These are phyloP conservation scores for Dolichopus griseipennis DNA, from an alignment of 2,888 invertebrate genomes.

Conservation along the genomic window DNA sequence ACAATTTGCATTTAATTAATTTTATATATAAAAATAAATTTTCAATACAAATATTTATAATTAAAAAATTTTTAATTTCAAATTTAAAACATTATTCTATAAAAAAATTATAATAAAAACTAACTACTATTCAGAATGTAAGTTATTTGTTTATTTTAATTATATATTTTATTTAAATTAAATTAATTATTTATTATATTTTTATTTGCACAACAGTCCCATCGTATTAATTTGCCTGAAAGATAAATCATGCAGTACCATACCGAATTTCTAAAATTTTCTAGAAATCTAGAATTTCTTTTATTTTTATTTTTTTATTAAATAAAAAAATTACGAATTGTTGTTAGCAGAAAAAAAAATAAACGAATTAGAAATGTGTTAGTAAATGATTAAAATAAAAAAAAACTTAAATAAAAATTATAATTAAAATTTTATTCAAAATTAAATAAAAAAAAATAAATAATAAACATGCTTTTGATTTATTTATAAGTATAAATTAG, in stretches of 20 bases:
- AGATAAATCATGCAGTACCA: conserved; percentile 20
- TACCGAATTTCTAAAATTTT: neutral
- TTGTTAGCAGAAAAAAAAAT: neutral
- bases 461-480: no score
- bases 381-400: neutral
- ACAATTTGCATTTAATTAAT: no score
- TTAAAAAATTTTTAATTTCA: no score
- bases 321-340: neutral
- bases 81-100: neutral
- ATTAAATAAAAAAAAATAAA: no score
- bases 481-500: no score
- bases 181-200: neutral
- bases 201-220: conserved; percentile 19
- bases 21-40: no score
- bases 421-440: no score
- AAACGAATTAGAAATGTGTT: neutral
- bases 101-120: neutral
- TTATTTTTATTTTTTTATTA: neutral
- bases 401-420: neutral
- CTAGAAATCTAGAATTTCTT: neutral
- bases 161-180: neutral
- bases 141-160: neutral
- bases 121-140: neutral
- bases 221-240: conserved; percentile 22
- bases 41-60: no score